Percentiles rank a stretch among this genome's conserved stretches.
phyloP scores from a whole-genome alignment of 2,888 invertebrate genomes.

The Allolobophora icterica region DNA sequence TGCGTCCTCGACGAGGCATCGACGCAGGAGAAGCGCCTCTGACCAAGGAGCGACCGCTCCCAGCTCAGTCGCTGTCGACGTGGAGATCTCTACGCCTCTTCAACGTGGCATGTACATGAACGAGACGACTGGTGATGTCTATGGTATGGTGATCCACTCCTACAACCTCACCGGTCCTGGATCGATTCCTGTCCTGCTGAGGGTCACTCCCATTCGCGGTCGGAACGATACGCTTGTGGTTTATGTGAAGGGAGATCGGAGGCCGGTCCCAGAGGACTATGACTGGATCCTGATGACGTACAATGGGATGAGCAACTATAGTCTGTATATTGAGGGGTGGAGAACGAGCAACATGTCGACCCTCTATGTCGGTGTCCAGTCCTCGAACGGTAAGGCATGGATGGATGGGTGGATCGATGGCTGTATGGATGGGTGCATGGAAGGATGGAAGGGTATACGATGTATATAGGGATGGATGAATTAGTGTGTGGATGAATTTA shows the following conservation, averaged over 20 bases:
- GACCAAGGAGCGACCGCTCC: neutral
- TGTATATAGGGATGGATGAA: neutral
- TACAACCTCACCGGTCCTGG: slow-evolving; percentile 26
- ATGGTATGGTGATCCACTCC: slow-evolving; percentile 4
- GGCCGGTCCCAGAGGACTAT: slow-evolving; percentile 1
- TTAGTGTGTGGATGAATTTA: too few species aligned
- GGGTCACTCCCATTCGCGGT: neutral
- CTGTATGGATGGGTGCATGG: neutral
- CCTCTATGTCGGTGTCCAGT: neutral
- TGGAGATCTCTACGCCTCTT: neutral
- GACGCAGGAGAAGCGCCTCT: neutral
- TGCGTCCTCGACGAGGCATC: neutral
- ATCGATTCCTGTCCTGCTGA: neutral
- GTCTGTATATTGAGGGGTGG: neutral
- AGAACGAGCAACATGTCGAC: neutral
- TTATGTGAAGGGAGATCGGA: neutral
- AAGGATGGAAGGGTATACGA: too few species aligned
- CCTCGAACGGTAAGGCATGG: neutral
- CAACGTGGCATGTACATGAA: neutral
- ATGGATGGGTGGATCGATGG: neutral
- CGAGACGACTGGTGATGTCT: neutral
- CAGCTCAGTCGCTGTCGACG: neutral
- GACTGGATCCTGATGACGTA: slow-evolving; percentile 29
- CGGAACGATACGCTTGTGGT: slow-evolving; percentile 23
- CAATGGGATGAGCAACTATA: neutral